Percentiles rank a stretch among this genome's conserved stretches.
phyloP scores from a whole-genome alignment of 2,888 invertebrate genomes.

The Dynastes tityus region DNA sequence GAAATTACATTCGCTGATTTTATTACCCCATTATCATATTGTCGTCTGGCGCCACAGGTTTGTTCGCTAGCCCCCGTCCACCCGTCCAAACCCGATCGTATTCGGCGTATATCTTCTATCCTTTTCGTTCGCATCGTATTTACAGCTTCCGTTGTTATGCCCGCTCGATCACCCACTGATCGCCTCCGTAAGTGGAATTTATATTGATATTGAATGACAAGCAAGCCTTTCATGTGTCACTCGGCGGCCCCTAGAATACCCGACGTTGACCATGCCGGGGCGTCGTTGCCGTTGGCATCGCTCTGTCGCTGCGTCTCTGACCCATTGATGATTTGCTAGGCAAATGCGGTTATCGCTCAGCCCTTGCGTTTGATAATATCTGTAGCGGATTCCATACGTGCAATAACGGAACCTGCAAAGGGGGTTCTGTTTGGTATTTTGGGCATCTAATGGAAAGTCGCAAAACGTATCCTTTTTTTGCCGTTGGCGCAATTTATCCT shows the following conservation, averaged over 20 bases:
- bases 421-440: no score
- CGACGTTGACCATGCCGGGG: not conserved
- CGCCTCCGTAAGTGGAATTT: slow-evolving; percentile 46
- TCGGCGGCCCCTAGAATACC: not conserved
- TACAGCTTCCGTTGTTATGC: slow-evolving; percentile 1
- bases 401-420: no score
- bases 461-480: no score
- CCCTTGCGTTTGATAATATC: no score
- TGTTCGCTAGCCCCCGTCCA: not conserved
- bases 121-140: not conserved
- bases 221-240: slow-evolving; percentile 44
- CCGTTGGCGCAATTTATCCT: no score
- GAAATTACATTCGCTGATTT: slow-evolving; percentile 45
- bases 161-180: slow-evolving; percentile 23
- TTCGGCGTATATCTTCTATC: not conserved
- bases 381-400: no score
- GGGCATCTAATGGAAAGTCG: no score
- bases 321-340: slow-evolving; percentile 26
- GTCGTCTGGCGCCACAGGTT: slow-evolving; percentile 45
- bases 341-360: slow-evolving; percentile 37
- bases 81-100: not conserved
- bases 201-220: slow-evolving; percentile 49
- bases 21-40: slow-evolving; percentile 49
- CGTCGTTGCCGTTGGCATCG: not conserved
- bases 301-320: not conserved